phyloP scores from a whole-genome alignment of 2,888 invertebrate species.

The Tipula lateralis region DNA sequence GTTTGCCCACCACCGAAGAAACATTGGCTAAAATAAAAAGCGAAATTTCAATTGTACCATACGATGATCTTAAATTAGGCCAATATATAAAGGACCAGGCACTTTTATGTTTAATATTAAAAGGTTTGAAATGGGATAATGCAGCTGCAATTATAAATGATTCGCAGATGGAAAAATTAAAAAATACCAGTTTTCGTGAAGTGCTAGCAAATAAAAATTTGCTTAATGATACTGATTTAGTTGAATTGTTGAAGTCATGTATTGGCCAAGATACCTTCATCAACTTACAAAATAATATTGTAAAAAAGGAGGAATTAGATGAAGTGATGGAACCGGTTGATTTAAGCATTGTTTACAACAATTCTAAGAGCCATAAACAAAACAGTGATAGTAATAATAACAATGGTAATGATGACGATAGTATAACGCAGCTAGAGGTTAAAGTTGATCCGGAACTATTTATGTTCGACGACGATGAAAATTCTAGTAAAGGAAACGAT shows the following conservation, averaged over 20 bases:
- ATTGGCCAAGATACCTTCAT: conserved; percentile 35
- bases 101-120: conserved; percentile 46
- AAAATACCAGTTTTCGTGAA: conserved; percentile 44
- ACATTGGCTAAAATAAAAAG: neutral
- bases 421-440: conserved; percentile 36
- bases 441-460: conserved; percentile 38
- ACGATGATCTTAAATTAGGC: conserved; percentile 43
- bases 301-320: neutral
- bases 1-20: neutral
- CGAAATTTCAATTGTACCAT: conserved; percentile 32
- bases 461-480: conserved; percentile 35
- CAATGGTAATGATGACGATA: conserved; percentile 37
- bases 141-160: conserved; percentile 33
- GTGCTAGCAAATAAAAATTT: conserved; percentile 46
- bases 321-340: neutral
- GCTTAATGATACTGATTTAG: conserved; percentile 46
- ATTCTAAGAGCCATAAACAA: neutral
- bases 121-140: conserved; percentile 47
- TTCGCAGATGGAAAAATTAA: conserved; percentile 44
- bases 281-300: conserved; percentile 20
- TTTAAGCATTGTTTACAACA: neutral
- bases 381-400: conserved; percentile 3
- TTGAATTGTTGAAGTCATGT: conserved; percentile 46
- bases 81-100: conserved; percentile 47
- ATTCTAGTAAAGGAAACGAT: neutral